Percentiles rank a stretch among this genome's conserved stretches.
phyloP scores from a whole-genome alignment of 2,113 vertebrate genomes.

The Plecotus auritus region DNA sequence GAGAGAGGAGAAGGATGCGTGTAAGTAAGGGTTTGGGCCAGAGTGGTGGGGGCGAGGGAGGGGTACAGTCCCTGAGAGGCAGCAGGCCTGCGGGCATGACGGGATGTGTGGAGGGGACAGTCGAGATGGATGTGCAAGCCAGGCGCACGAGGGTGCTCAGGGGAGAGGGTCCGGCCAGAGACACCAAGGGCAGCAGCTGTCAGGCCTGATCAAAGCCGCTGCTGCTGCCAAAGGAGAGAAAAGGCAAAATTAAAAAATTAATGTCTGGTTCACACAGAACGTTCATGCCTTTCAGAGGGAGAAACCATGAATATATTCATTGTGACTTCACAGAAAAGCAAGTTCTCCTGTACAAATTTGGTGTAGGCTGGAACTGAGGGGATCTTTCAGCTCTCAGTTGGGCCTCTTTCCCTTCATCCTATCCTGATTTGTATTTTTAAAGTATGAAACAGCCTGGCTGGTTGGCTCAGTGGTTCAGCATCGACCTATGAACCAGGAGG shows the following conservation, averaged over 20 bases:
- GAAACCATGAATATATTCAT: not conserved
- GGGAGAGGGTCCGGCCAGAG: not conserved
- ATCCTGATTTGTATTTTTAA: not conserved
- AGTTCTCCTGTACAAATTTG: not conserved
- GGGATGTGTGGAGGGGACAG: too few relatives aligned
- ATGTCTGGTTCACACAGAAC: not conserved
- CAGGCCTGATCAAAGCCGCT: not conserved
- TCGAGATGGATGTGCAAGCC: accelerated
- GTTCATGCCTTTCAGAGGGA: not conserved
- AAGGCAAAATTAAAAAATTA: not conserved
- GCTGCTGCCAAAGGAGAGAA: not conserved
- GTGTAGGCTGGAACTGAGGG: not conserved
- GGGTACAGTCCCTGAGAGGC: not conserved
- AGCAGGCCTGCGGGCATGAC: not conserved
- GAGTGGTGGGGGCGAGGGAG: too few relatives aligned
- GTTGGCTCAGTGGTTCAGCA: too few relatives aligned
- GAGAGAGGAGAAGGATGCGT: too few relatives aligned
- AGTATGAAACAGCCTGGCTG: not conserved
- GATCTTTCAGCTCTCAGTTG: not conserved
- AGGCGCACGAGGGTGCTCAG: accelerated
- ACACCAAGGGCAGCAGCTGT: not conserved
- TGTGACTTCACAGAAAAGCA: not conserved
- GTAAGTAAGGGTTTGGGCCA: not conserved
- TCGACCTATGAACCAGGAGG: too few relatives aligned
- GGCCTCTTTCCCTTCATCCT: not conserved